Percentiles rank a stretch among this genome's conserved stretches.
phyloP scores from a whole-genome alignment of 2,113 vertebrate species.

The Trachemys scripta region DNA sequence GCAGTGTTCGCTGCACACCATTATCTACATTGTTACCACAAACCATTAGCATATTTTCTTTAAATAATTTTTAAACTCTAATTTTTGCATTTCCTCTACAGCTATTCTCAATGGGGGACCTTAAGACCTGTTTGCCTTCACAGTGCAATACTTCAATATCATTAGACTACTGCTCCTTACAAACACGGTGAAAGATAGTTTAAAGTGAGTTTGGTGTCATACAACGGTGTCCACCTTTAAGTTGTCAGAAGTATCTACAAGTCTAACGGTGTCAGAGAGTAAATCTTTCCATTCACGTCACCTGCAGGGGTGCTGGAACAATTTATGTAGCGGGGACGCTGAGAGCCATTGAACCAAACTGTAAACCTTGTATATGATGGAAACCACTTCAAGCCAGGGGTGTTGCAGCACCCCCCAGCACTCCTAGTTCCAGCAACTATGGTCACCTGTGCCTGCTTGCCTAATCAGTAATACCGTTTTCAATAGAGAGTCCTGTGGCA shows the following conservation, averaged over 20 bases:
- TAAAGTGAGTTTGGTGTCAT: background rate
- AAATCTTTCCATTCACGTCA: background rate
- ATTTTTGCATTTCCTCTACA: background rate
- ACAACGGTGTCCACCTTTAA: background rate
- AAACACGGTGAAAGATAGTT: fast-evolving
- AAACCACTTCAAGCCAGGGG: no score
- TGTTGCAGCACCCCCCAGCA: no score
- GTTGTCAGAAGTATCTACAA: background rate
- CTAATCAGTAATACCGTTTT: conserved; percentile 29
- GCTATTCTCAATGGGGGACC: background rate
- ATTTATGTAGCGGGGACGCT: no score
- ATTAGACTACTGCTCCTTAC: background rate
- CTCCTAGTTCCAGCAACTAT: no score
- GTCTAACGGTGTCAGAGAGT: background rate
- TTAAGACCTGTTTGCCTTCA: background rate
- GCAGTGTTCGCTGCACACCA: background rate
- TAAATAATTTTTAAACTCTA: background rate
- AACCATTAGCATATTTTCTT: background rate
- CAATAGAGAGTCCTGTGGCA: background rate
- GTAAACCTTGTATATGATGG: no score
- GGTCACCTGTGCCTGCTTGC: background rate
- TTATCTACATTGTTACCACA: background rate
- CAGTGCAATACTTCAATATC: background rate
- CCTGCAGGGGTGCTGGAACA: background rate
- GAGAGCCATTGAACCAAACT: no score